phyloP scores from a whole-genome alignment of 2,113 vertebrate species.

The Daubentonia madagascariensis region DNA sequence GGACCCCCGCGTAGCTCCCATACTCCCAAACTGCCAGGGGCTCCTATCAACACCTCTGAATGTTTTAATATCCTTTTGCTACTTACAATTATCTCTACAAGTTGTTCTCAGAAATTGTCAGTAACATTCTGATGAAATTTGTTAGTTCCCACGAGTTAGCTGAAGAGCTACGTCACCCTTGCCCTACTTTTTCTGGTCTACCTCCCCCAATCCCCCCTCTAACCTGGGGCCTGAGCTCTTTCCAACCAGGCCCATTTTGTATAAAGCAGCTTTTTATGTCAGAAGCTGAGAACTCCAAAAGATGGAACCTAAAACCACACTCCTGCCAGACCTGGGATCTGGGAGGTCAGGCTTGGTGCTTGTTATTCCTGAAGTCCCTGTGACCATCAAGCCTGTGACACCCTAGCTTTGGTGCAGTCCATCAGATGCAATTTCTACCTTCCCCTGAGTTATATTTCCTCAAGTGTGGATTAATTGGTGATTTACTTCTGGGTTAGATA shows the following conservation, averaged over 20 bases:
- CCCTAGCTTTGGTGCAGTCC: not conserved
- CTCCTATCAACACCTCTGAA: not conserved
- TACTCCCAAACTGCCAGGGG: fast-evolving
- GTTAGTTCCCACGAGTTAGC: fast-evolving
- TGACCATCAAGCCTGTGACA: not conserved
- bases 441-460: not conserved
- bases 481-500: not conserved
- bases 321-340: not conserved
- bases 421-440: not conserved
- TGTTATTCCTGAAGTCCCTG: not conserved
- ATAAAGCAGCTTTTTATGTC: not conserved
- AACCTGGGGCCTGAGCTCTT: fast-evolving
- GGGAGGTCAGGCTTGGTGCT: fast-evolving
- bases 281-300: too few species aligned
- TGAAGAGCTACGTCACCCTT: fast-evolving
- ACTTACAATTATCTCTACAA: fast-evolving
- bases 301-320: fast-evolving
- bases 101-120: not conserved
- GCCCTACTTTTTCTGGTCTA: too few species aligned
- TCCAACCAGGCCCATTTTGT: fast-evolving
- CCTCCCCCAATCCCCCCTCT: not conserved
- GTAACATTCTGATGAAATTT: fast-evolving
- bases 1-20: fast-evolving
- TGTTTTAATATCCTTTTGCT: not conserved
- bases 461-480: not conserved